A percentile compares a stretch with the other conserved stretches of the same genome.
Evolutionary conservation across 2,797 vertebrate species (phyloP).

Genomic region (Pteropus rufus): DNA sequence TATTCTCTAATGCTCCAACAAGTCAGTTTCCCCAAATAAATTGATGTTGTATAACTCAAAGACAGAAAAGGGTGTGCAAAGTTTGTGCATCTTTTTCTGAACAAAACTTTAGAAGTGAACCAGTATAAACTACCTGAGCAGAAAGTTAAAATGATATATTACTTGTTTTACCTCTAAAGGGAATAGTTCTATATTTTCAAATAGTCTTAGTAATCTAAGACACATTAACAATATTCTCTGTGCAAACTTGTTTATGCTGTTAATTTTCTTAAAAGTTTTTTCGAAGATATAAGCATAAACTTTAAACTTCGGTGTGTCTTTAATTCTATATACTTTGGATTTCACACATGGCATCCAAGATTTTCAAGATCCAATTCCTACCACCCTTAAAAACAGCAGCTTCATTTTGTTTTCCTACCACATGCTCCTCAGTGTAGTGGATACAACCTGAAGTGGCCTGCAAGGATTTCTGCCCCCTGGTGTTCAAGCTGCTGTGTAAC

Average conservation of each 20-base stretch:
- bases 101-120: conserved; percentile 29
- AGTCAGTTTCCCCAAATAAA: conserved; percentile 49
- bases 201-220: neutral
- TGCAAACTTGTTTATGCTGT: neutral
- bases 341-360: neutral
- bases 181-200: neutral
- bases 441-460: neutral
- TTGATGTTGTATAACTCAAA: conserved; percentile 58
- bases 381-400: neutral
- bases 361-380: neutral
- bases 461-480: neutral
- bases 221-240: neutral
- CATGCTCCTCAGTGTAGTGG: neutral
- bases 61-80: conserved; percentile 35
- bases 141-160: conserved; percentile 39
- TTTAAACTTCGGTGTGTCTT: neutral
- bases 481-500: neutral
- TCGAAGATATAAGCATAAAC: neutral
- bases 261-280: conserved; percentile 16
- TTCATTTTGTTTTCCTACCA: neutral
- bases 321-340: neutral
- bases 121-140: conserved; percentile 44
- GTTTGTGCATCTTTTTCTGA: conserved; percentile 22
- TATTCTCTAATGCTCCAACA: conserved; percentile 34
- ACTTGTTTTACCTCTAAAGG: neutral